Conservation (phyloP, 2,888 invertebrate species). For the Marasmarcha lunaedactyla region DNA sequence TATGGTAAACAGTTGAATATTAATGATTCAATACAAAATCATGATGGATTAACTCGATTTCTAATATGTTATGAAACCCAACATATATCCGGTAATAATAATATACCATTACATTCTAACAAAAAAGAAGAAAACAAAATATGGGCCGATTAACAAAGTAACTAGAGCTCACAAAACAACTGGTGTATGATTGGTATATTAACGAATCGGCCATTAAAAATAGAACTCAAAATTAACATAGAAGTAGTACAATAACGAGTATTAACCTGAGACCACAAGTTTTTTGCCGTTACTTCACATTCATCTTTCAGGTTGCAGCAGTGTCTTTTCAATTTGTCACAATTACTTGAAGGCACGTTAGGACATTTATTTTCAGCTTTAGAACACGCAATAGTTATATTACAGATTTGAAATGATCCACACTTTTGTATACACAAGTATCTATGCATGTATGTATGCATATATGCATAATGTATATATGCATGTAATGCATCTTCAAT, state of each 20-base stretch:
- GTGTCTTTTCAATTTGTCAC: constrained; percentile 33
- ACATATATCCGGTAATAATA: constrained; percentile 44
- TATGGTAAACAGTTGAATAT: too few relatives aligned
- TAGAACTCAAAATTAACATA: constrained; percentile 56
- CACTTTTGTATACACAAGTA: background rate
- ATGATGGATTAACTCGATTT: background rate
- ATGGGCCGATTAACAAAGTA: constrained; percentile 48
- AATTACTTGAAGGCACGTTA: background rate
- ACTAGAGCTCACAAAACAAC: constrained; percentile 31
- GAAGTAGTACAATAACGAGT: constrained; percentile 52
- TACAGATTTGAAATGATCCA: background rate
- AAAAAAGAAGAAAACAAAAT: constrained; percentile 20
- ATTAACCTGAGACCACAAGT: constrained; percentile 69
- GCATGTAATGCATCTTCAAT: constrained; percentile 26
- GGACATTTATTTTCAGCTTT: too few relatives aligned
- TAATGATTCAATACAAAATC: too few relatives aligned
- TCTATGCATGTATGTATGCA: background rate
- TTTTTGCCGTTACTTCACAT: constrained; percentile 44
- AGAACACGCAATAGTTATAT: too few relatives aligned
- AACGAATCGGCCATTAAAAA: constrained; percentile 44
- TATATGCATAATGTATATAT: constrained; percentile 25
- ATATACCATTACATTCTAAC: constrained; percentile 26
- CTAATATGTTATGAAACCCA: constrained; percentile 21
- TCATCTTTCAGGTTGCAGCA: constrained; percentile 51
- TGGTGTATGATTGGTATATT: constrained; percentile 57